phyloP scores from a whole-genome alignment of 2,888 invertebrate genomes.

The Drosophila paramelanica region DNA sequence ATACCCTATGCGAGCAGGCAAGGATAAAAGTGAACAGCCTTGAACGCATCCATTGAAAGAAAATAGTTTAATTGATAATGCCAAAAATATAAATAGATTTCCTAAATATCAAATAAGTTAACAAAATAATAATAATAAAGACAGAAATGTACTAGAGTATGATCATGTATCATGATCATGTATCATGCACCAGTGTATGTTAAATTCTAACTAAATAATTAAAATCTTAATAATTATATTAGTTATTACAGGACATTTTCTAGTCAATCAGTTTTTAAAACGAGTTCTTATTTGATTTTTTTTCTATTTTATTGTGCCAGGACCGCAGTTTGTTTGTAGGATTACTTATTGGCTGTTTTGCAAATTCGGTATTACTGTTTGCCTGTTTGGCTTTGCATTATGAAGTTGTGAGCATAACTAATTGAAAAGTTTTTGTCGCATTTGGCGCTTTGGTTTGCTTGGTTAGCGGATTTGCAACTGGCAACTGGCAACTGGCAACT shows the following conservation, averaged over 20 bases:
- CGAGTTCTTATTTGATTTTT: not conserved
- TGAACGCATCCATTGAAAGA: conserved; percentile 20
- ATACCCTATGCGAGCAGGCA: conserved; percentile 40
- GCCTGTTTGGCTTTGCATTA: conserved; percentile 61
- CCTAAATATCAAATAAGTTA: not conserved
- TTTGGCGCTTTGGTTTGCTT: conserved; percentile 45
- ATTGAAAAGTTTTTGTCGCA: conserved; percentile 75
- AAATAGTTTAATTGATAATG: conserved; percentile 11
- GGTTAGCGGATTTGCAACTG: conserved; percentile 48
- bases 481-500: conserved; percentile 8
- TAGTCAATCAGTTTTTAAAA: not conserved
- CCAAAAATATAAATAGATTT: not conserved
- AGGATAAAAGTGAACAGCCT: not conserved
- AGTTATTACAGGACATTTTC: conserved; percentile 5
- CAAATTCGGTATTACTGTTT: conserved; percentile 65
- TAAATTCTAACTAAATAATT: too few relatives aligned
- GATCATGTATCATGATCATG: not conserved
- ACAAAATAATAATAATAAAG: too few relatives aligned
- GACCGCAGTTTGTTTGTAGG: conserved; percentile 47
- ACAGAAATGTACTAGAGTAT: too few relatives aligned
- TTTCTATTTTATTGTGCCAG: conserved; percentile 2
- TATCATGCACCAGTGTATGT: not conserved
- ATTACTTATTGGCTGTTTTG: conserved; percentile 68
- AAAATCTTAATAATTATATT: too few relatives aligned
- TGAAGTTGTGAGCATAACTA: conserved; percentile 78